Percentiles rank a stretch among this genome's conserved stretches.
phyloP scores from a whole-genome alignment of 2,797 vertebrate genomes.

The Aldrovandia affinis region DNA sequence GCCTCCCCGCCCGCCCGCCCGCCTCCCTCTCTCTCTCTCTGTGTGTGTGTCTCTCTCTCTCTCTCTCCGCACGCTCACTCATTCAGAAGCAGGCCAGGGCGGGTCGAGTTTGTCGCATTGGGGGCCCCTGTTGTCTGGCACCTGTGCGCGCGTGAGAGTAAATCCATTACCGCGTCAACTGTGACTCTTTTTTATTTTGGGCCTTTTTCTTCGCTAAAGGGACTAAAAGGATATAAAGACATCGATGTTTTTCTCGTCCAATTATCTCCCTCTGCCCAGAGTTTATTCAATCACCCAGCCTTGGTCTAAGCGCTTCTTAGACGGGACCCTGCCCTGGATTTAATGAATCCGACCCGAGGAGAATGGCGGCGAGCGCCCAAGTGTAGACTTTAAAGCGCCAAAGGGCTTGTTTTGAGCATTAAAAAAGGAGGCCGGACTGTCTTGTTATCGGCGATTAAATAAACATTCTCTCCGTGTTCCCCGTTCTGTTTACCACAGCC shows the following conservation, averaged over 20 bases:
- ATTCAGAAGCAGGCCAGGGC: constrained; percentile 34
- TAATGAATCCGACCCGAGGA: background rate
- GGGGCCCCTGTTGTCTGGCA: constrained; percentile 58
- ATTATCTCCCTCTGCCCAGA: background rate
- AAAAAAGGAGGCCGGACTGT: constrained; percentile 13
- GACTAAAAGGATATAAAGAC: background rate
- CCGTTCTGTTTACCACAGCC: constrained; percentile 49
- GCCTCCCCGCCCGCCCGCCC: constrained; percentile 26
- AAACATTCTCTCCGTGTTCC: constrained; percentile 42
- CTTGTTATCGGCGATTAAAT: constrained; percentile 47
- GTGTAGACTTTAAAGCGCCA: background rate
- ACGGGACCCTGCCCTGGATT: background rate
- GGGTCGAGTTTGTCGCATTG: constrained; percentile 21
- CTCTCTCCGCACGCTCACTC: constrained; percentile 48
- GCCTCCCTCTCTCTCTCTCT: constrained; percentile 54
- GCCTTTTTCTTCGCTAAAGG: background rate
- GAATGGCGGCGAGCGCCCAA: background rate
- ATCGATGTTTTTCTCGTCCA: background rate
- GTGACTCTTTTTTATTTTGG: background rate
- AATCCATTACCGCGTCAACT: constrained; percentile 58
- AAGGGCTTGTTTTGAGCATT: background rate
- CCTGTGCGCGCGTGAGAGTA: constrained; percentile 59
- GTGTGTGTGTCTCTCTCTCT: background rate
- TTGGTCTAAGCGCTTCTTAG: background rate
- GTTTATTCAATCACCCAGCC: background rate